Evolutionary conservation across 1,140 invertebrate species (phyloP).

Genomic region (Plectus sambesii): DNA sequence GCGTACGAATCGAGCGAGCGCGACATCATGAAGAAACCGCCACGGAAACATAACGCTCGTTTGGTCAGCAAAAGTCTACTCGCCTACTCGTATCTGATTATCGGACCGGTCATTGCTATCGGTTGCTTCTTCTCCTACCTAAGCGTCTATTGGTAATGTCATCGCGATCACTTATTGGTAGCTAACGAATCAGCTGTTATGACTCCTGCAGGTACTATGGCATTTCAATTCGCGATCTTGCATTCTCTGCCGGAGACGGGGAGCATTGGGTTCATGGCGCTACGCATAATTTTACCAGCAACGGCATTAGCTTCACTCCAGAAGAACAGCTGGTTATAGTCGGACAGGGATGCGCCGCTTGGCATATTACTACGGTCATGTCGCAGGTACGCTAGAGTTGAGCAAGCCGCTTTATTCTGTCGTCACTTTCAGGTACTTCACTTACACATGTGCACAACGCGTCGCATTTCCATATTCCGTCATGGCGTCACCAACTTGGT

Average conservation of each 20-base stretch:
- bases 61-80: constrained; percentile 27
- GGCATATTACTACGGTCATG: constrained; percentile 43
- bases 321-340: constrained; percentile 33
- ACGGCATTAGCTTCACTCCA: constrained; percentile 23
- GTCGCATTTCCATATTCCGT: constrained; percentile 39
- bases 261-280: constrained; percentile 34
- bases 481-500: constrained; percentile 43
- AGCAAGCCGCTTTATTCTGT: not conserved
- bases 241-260: constrained; percentile 40
- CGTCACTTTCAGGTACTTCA: constrained; percentile 36
- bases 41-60: constrained; percentile 24
- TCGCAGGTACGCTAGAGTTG: constrained; percentile 16
- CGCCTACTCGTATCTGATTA: constrained; percentile 33
- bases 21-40: constrained; percentile 45
- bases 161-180: constrained; percentile 1
- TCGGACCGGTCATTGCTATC: constrained; percentile 37
- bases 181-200: no score
- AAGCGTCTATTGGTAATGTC: constrained; percentile 36
- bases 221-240: constrained; percentile 32
- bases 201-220: constrained; percentile 32
- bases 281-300: constrained; percentile 32
- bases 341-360: constrained; percentile 41
- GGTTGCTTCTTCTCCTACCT: constrained; percentile 40
- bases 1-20: constrained; percentile 46
- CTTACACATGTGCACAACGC: constrained; percentile 43